Percentiles rank a stretch among this genome's conserved stretches.
Conservation (phyloP, 1,140 invertebrate genomes). For the Samia ricini region DNA sequence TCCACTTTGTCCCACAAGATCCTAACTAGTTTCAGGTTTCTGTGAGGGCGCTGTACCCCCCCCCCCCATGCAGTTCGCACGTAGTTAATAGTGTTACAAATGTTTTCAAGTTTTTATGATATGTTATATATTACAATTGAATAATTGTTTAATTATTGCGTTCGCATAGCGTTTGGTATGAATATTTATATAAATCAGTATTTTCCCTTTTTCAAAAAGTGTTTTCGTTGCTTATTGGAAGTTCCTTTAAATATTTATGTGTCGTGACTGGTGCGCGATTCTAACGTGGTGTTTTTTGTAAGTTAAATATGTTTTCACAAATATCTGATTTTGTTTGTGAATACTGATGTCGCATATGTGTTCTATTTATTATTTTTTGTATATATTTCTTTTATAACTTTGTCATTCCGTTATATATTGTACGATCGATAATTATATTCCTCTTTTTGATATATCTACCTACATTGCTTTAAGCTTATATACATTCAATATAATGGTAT, state of each 20-base stretch:
- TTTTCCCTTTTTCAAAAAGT: too few species aligned
- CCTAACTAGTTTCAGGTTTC: too few species aligned
- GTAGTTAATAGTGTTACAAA: too few species aligned
- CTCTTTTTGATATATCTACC: conserved; percentile 8
- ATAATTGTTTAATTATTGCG: background rate
- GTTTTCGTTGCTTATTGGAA: background rate
- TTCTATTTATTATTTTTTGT: conserved; percentile 37
- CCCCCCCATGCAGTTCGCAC: too few species aligned
- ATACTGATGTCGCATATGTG: conserved; percentile 1
- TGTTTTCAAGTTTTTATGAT: background rate
- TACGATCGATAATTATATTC: conserved; percentile 18
- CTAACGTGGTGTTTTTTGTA: conserved; percentile 10
- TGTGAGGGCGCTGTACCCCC: too few species aligned
- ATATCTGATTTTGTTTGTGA: conserved; percentile 26
- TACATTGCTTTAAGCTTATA: background rate
- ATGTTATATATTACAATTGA: background rate
- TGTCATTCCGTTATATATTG: conserved; percentile 52
- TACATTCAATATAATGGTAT: conserved; percentile 14
- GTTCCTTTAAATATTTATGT: background rate
- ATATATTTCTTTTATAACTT: conserved; percentile 51
- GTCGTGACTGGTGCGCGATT: background rate
- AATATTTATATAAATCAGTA: too few species aligned
- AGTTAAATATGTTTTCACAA: background rate
- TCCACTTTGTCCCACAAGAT: too few species aligned
- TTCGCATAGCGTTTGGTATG: background rate